Base-by-base conservation (phyloP, 2,113 vertebrate genomes). In the Nibea albiflora region DNA sequence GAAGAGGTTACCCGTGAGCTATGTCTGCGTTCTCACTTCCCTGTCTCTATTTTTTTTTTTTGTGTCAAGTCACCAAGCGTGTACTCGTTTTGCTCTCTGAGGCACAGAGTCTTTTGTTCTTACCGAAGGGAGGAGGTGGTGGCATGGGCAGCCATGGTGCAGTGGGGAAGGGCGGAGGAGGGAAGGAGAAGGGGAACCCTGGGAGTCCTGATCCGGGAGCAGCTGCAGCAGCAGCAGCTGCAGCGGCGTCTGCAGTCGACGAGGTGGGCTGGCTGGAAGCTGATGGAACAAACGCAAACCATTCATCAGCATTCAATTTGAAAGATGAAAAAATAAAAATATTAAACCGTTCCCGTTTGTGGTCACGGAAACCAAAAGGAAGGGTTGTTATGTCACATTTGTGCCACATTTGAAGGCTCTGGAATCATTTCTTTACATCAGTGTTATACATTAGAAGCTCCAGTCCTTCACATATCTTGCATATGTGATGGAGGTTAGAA, bases 81-180 rank as follows among this genome's bases (percentile, higher is more conserved):
- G 12, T 14, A n/a, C 44, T 61, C 7, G 16, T 44, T 60, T 20
- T 19, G 24, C 0, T 69, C 49, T 53, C 6, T 16, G 11, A 39
- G 24, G n/a, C 24, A 28, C n/a, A 17, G 63, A 5, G 19, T 20
- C 19, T 35, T 26, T 7, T 35, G 52, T 8, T 39, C 94, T 93
- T 90, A 98, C 97, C 96, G 0, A 98, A 97, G 11, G 97, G 96
- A 0, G 96, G 97, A 0, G 96, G 97, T 31, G 97, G 96, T 0
- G 97, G 96, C 96, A 97, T 96, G 17, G 96, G 95, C 92, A 98
- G 92, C 97, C 97, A 98, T 0, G 97, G 97, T 2, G 95, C 90
- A 4, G 93, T 83, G 26, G 95, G 93, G 83, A 96, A 95, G 17
- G 97, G 97, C 1, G 97, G 97, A 22, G 95, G 94, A 1, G 93